Conservation (phyloP, 2,888 invertebrate genomes). For the Tortricodes alternella region DNA sequence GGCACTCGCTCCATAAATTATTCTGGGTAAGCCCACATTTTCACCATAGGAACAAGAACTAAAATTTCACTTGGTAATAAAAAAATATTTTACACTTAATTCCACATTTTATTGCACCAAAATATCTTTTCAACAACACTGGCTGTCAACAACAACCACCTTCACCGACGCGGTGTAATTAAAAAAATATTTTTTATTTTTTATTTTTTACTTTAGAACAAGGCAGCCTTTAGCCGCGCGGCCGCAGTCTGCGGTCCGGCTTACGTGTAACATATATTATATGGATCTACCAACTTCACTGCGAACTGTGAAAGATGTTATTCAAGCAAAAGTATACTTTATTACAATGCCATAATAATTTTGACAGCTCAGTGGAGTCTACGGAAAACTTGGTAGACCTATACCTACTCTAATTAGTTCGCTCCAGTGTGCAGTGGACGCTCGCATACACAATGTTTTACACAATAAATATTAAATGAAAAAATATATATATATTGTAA, state of each 20-base stretch:
- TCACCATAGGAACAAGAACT: no score
- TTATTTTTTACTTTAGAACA: not conserved
- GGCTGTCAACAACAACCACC: not conserved
- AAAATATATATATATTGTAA: no score
- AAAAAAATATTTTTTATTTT: not conserved
- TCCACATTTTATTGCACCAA: not conserved
- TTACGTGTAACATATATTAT: conserved; percentile 40
- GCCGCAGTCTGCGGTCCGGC: conserved; percentile 1
- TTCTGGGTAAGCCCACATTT: no score
- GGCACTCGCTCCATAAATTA: no score
- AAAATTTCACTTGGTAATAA: no score
- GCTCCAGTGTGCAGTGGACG: conserved; percentile 41
- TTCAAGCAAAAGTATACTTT: no score
- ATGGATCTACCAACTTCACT: no score
- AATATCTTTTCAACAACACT: not conserved
- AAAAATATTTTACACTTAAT: no score
- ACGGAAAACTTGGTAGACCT: no score
- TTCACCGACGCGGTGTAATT: not conserved
- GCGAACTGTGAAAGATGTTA: no score
- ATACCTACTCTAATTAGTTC: conserved; percentile 46
- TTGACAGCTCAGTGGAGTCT: no score
- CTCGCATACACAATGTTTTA: conserved; percentile 26
- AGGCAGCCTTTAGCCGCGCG: not conserved
- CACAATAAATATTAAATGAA: not conserved
- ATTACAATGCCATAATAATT: no score